Evolutionary conservation across 2,888 invertebrate species (phyloP).

Genomic region (Zele albiditarsus): DNA sequence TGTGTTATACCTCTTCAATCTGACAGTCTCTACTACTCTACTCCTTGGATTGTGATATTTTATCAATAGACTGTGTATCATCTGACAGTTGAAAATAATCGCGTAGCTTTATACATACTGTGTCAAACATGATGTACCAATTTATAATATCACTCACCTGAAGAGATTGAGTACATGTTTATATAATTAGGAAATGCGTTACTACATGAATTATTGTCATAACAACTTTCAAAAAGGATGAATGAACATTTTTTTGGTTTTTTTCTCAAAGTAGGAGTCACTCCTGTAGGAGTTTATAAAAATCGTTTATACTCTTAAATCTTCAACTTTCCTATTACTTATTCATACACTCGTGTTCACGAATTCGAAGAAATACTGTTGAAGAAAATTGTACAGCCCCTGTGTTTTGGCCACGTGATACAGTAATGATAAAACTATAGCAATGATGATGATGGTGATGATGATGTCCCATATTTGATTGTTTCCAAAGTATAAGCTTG

Average conservation of each 20-base stretch:
- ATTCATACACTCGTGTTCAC: background rate
- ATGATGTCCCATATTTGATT: background rate
- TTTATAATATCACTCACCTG: background rate
- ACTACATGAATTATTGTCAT: no score
- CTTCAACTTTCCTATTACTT: no score
- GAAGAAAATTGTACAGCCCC: no score
- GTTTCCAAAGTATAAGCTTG: background rate
- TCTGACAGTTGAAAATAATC: background rate
- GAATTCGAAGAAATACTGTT: background rate
- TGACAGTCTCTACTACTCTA: constrained; percentile 38
- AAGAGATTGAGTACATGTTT: background rate
- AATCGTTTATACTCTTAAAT: no score
- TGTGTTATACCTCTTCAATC: constrained; percentile 43
- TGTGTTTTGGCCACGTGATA: no score
- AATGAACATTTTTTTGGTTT: no score
- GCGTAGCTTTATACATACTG: background rate
- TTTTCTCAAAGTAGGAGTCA: no score
- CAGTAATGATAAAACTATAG: no score
- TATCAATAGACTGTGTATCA: constrained; percentile 27
- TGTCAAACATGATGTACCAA: background rate
- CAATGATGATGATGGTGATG: background rate
- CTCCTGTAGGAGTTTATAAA: no score
- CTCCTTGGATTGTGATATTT: background rate
- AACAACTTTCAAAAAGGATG: no score
- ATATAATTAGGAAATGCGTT: no score